A percentile compares a stretch with the other conserved stretches of the same genome.
phyloP scores from a whole-genome alignment of 2,888 invertebrate species.

The Caprella mutica region DNA sequence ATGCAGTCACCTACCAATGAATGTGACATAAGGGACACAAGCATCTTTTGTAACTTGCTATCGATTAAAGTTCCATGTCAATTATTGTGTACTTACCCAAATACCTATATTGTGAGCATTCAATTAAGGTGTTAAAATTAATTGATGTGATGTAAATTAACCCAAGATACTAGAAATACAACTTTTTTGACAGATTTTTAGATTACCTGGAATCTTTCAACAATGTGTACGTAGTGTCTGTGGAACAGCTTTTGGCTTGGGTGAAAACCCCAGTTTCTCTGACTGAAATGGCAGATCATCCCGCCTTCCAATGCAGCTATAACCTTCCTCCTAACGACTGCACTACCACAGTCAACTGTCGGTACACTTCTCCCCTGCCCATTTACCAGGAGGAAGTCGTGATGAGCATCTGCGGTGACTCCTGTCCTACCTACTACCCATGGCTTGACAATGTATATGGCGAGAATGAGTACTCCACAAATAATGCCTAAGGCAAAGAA shows the following conservation, averaged over 20 bases:
- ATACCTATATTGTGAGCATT: too few species aligned
- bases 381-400: neutral
- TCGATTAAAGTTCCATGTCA: too few species aligned
- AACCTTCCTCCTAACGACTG: neutral
- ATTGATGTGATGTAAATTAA: too few species aligned
- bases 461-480: too few species aligned
- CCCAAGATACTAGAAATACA: too few species aligned
- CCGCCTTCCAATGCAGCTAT: neutral
- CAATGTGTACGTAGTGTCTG: conserved; percentile 19
- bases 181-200: conserved; percentile 17
- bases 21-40: too few species aligned
- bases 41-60: too few species aligned
- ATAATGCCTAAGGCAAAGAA: too few species aligned
- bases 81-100: too few species aligned
- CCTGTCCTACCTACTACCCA: conserved; percentile 16
- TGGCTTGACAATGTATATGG: conserved; percentile 23
- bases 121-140: too few species aligned
- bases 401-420: conserved; percentile 15
- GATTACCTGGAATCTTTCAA: neutral
- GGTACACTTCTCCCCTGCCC: neutral
- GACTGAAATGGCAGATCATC: neutral
- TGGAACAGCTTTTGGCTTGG: conserved; percentile 17
- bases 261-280: conserved; percentile 14
- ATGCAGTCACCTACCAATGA: too few species aligned
- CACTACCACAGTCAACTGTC: conserved; percentile 5